Conservation (phyloP, 2,888 invertebrate species). For the Nebria brevicollis region DNA sequence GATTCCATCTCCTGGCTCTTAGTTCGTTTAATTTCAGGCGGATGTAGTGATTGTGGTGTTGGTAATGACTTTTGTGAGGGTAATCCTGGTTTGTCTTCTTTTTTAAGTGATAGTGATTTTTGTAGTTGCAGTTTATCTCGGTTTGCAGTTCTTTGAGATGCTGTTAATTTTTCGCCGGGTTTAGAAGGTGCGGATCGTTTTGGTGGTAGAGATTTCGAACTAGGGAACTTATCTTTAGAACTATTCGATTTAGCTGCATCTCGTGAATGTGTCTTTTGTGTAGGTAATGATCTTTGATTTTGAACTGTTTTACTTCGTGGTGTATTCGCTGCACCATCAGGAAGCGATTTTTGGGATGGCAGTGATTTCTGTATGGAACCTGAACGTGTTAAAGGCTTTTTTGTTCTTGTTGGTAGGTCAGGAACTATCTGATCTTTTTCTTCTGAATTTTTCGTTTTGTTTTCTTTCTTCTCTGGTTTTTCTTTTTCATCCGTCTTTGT, state of each 20-base stretch:
- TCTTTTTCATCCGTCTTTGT: constrained; percentile 47
- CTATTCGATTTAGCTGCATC: constrained; percentile 62
- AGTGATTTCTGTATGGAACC: constrained; percentile 46
- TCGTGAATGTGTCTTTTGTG: constrained; percentile 59
- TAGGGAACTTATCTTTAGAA: constrained; percentile 62
- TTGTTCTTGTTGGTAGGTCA: constrained; percentile 57
- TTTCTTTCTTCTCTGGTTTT: constrained; percentile 48
- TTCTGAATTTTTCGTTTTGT: constrained; percentile 51
- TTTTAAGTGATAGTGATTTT: constrained; percentile 60
- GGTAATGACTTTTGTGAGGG: constrained; percentile 64
- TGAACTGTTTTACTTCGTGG: constrained; percentile 41
- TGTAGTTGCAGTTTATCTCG: constrained; percentile 38
- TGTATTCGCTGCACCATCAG: constrained; percentile 23
- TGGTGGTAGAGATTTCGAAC: constrained; percentile 65
- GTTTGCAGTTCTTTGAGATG: constrained; percentile 35
- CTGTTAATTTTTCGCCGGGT: constrained; percentile 46
- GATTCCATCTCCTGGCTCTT: constrained; percentile 72
- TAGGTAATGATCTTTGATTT: constrained; percentile 44
- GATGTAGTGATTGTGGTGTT: constrained; percentile 52
- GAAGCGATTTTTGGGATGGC: constrained; percentile 49
- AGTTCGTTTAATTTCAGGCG: constrained; percentile 66
- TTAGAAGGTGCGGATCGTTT: constrained; percentile 49
- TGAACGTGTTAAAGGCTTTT: constrained; percentile 48
- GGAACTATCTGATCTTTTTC: constrained; percentile 64
- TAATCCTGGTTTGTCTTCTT: constrained; percentile 64